Conservation (phyloP, 2,888 invertebrate species). For the Folsomia manolachei region DNA sequence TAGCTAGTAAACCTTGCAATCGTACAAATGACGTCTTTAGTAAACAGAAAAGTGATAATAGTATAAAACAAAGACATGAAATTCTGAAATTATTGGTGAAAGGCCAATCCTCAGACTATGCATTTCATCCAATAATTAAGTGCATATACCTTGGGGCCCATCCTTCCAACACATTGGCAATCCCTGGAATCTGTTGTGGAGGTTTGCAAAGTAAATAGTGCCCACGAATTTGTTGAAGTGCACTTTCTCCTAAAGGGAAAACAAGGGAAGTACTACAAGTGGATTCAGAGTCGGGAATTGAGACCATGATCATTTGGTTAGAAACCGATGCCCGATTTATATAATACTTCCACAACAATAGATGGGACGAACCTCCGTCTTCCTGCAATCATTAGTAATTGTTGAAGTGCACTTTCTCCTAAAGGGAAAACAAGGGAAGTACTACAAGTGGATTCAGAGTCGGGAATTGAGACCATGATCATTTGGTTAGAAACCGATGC, state of each 20-base stretch:
- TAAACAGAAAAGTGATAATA: too few species aligned
- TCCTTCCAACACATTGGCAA: not conserved
- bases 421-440: not conserved
- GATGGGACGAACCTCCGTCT: too few species aligned
- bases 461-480: not conserved
- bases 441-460: not conserved
- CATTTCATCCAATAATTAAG: too few species aligned
- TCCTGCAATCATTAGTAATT: too few species aligned
- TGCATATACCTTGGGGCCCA: too few species aligned
- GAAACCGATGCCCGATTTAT: too few species aligned
- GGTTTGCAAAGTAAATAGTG: slow-evolving; percentile 32
- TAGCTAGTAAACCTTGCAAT: too few species aligned
- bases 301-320: not conserved
- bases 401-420: not conserved
- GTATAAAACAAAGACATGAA: too few species aligned
- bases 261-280: not conserved
- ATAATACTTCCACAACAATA: too few species aligned
- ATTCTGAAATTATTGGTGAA: slow-evolving; percentile 8
- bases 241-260: not conserved
- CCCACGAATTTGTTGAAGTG: slow-evolving; percentile 18
- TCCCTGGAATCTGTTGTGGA: slow-evolving; percentile 34
- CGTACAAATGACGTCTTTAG: too few species aligned
- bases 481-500: not conserved
- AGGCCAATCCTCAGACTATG: too few species aligned
- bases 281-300: not conserved